Conservation (phyloP, 2,888 invertebrate genomes). For the Bombylius discolor region DNA sequence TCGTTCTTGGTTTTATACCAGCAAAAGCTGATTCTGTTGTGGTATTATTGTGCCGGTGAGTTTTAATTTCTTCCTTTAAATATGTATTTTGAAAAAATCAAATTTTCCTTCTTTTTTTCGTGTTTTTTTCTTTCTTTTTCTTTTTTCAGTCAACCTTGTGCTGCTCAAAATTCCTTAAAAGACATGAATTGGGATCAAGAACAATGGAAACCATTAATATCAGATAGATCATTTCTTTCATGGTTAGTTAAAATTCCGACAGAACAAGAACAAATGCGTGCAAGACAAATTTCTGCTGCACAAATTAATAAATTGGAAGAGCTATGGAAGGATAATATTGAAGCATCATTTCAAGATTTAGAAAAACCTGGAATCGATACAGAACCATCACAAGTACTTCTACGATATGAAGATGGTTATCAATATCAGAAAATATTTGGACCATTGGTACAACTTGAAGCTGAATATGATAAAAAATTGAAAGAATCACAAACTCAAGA, state of each 20-base stretch:
- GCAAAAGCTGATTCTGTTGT: constrained; percentile 98
- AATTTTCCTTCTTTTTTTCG: not conserved
- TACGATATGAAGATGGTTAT: constrained; percentile 94
- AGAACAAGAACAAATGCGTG: constrained; percentile 89
- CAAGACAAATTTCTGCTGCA: constrained; percentile 91
- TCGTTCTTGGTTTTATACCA: constrained; percentile 96
- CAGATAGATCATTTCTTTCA: constrained; percentile 87
- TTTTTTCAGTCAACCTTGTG: constrained; percentile 71
- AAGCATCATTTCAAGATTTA: constrained; percentile 94
- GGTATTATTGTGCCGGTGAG: constrained; percentile 78
- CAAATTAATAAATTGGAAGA: constrained; percentile 98
- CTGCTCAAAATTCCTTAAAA: constrained; percentile 90
- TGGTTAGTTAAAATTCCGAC: constrained; percentile 98
- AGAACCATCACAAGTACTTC: constrained; percentile 72
- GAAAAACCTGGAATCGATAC: constrained; percentile 97
- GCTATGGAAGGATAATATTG: constrained; percentile 96
- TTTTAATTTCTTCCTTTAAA: not conserved
- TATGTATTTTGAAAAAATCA: not conserved
- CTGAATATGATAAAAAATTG: constrained; percentile 92
- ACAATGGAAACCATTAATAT: constrained; percentile 96
- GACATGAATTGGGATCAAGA: constrained; percentile 99
- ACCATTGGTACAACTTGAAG: constrained; percentile 91
- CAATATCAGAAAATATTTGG: constrained; percentile 98
- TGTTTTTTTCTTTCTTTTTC: not conserved
- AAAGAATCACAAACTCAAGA: constrained; percentile 98